phyloP scores from a whole-genome alignment of 2,113 vertebrate species.

The Zonotrichia leucophrys region DNA sequence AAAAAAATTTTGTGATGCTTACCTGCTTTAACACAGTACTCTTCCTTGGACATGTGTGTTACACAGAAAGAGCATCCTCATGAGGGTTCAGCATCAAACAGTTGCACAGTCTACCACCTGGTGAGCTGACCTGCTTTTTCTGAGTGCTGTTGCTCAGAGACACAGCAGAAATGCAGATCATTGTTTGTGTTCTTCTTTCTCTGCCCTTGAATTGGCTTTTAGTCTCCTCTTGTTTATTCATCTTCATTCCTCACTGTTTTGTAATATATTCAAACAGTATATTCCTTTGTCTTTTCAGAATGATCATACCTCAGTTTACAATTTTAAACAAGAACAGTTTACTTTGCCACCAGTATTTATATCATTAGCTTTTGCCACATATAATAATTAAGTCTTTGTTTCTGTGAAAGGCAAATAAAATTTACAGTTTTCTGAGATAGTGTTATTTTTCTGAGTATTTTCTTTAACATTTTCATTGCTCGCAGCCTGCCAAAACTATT shows the following conservation, averaged over 20 bases:
- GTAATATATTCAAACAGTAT: background rate
- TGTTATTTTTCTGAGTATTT: background rate
- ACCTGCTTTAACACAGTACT: background rate
- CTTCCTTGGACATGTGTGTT: background rate
- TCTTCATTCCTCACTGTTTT: background rate
- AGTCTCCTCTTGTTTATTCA: background rate
- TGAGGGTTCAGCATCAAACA: background rate
- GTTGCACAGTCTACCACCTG: background rate
- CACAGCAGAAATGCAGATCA: background rate
- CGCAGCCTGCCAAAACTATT: background rate
- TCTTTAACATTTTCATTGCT: background rate
- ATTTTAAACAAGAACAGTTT: background rate
- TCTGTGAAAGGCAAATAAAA: background rate
- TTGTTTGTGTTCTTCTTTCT: background rate
- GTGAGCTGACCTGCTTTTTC: slow-evolving; percentile 38
- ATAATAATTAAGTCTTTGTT: background rate
- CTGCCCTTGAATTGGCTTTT: background rate
- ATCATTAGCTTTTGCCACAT: background rate
- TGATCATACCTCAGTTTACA: background rate
- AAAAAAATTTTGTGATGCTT: background rate
- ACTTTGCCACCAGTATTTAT: background rate
- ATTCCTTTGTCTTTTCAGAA: background rate
- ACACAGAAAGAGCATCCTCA: background rate
- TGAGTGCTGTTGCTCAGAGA: background rate
- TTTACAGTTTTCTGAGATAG: background rate